Conservation (phyloP, 1,140 invertebrate species). For the Nasonia vitripennis region DNA sequence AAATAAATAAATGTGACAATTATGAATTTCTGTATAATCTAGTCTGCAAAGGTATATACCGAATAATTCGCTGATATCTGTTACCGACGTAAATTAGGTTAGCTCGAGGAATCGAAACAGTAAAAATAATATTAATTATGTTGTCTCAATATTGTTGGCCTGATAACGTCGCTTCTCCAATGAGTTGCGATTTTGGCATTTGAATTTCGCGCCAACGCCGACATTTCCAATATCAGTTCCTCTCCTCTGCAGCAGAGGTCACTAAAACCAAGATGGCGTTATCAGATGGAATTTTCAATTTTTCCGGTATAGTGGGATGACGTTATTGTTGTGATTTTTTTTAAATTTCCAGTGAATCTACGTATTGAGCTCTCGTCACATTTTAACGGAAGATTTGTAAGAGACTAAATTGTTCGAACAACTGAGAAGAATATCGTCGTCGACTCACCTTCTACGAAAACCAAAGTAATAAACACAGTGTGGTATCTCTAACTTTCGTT, state of each 20-base stretch:
- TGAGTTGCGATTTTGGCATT: neutral
- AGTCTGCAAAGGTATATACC: too few relatives aligned
- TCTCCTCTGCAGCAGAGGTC: neutral
- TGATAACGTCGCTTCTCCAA: too few relatives aligned
- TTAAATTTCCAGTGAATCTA: neutral
- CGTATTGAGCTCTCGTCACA: neutral
- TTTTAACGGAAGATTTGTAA: neutral
- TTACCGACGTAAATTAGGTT: too few relatives aligned
- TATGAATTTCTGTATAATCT: too few relatives aligned
- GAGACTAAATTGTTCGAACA: neutral
- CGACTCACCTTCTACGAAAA: neutral
- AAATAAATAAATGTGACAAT: too few relatives aligned
- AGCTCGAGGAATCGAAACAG: too few relatives aligned
- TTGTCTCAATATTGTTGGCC: too few relatives aligned
- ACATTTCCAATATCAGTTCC: neutral
- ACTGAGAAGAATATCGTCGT: neutral
- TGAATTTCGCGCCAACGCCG: neutral
- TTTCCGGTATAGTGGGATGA: slow-evolving; percentile 20
- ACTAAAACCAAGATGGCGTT: neutral
- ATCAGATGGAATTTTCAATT: slow-evolving; percentile 17
- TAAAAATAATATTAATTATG: too few relatives aligned
- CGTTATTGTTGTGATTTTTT: slow-evolving; percentile 15
- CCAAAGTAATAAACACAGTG: slow-evolving; percentile 40
- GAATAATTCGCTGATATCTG: too few relatives aligned
- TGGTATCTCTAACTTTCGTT: slow-evolving; percentile 46